Conservation (phyloP, 2,113 vertebrate genomes). For the Sinocyclocheilus anophthalmus region DNA sequence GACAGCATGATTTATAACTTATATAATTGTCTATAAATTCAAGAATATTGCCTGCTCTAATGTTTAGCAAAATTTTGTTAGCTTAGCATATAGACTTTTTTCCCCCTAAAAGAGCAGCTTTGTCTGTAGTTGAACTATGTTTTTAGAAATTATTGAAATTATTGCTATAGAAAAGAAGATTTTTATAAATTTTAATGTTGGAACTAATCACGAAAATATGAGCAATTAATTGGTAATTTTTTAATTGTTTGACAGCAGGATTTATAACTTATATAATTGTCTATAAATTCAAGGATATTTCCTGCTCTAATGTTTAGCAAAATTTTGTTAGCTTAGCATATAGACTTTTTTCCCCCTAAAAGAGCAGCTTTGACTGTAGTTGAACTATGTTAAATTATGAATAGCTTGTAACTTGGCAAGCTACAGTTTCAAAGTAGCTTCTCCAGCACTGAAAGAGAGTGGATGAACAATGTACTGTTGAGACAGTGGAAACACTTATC, state of each 20-base stretch:
- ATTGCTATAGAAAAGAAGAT: too few relatives aligned
- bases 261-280: too few relatives aligned
- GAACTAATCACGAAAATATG: too few relatives aligned
- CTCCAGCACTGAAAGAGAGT: slow-evolving; percentile 7
- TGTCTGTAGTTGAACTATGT: neutral
- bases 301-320: neutral
- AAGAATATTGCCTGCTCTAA: neutral
- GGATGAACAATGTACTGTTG: neutral
- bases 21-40: neutral
- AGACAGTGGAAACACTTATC: neutral
- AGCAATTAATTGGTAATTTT: too few relatives aligned
- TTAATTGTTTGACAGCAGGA: too few relatives aligned
- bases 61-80: neutral
- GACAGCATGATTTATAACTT: too few relatives aligned
- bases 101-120: neutral
- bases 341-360: neutral
- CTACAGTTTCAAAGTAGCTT: neutral
- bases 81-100: neutral
- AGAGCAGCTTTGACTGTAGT: neutral
- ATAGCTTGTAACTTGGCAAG: slow-evolving; percentile 19
- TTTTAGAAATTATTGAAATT: neutral
- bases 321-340: neutral
- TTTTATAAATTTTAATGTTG: too few relatives aligned
- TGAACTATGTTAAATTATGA: neutral
- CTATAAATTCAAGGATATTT: neutral